Conservation (phyloP, 2,113 vertebrate genomes). For the Drymodes brunneopygia region DNA sequence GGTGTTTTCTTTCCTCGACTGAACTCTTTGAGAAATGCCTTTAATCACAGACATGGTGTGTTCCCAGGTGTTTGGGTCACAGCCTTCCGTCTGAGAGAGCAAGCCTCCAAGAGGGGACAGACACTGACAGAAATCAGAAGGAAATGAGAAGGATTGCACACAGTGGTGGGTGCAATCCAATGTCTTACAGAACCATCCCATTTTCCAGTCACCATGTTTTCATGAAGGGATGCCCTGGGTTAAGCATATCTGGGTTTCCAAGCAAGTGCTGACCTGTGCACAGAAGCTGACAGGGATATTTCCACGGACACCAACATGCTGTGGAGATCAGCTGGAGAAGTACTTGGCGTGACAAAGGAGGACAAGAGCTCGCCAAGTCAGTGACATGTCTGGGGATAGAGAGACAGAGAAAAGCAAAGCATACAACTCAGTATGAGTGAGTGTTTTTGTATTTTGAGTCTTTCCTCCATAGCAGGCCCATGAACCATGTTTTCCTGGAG, state of each 20-base stretch:
- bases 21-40: not conserved
- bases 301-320: rapidly evolving
- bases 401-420: not conserved
- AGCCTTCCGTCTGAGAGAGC: not conserved
- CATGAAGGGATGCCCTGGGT: not conserved
- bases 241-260: not conserved
- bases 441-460: not conserved
- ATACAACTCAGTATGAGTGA: not conserved
- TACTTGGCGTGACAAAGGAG: not conserved
- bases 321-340: not conserved
- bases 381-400: not conserved
- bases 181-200: rapidly evolving
- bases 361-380: rapidly evolving
- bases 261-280: rapidly evolving
- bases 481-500: not conserved
- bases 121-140: not conserved
- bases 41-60: rapidly evolving
- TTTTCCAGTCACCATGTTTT: not conserved
- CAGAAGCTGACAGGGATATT: rapidly evolving
- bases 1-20: not conserved
- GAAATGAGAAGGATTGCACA: not conserved
- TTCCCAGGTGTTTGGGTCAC: not conserved
- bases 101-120: not conserved
- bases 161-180: rapidly evolving
- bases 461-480: not conserved